Evolutionary conservation across 2,888 invertebrate genomes (phyloP).

Genomic region (Trichogramma evanescens): DNA sequence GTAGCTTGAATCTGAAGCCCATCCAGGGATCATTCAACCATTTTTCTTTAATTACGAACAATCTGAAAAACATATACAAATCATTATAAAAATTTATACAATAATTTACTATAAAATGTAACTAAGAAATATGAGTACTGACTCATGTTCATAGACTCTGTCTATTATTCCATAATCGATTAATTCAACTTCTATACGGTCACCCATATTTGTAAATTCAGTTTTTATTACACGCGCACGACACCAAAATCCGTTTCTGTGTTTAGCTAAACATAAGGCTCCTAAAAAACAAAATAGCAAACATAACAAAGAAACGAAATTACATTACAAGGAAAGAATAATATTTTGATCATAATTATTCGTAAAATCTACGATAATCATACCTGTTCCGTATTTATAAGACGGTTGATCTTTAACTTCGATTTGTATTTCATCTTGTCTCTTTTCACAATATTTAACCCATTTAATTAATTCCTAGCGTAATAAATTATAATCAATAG

Average conservation of each 20-base stretch:
- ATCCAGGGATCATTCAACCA: conserved; percentile 32
- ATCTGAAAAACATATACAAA: not conserved
- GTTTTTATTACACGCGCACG: conserved; percentile 59
- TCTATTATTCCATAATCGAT: conserved; percentile 41
- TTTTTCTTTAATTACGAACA: conserved; percentile 23
- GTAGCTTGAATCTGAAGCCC: conserved; percentile 29
- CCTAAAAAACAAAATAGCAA: conserved; percentile 30
- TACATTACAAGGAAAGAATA: not conserved
- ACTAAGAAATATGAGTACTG: not conserved
- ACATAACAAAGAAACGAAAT: not conserved
- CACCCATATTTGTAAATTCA: conserved; percentile 71
- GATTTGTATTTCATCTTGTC: conserved; percentile 11
- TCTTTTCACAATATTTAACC: not conserved
- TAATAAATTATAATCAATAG: not conserved
- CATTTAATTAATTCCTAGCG: conserved; percentile 8
- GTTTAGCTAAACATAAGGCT: conserved; percentile 59
- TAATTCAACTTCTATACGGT: conserved; percentile 33
- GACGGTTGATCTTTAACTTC: conserved; percentile 7
- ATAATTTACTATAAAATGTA: not conserved
- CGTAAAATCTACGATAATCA: not conserved
- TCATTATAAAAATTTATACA: not conserved
- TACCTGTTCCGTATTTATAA: not conserved
- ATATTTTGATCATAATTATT: not conserved
- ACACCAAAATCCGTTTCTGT: conserved; percentile 64
- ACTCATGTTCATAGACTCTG: conserved; percentile 23